Evolutionary conservation across 2,113 vertebrate genomes (phyloP), one percentile per base, ranked within the genome.

Genomic region (Lipophrys pholis): DNA sequence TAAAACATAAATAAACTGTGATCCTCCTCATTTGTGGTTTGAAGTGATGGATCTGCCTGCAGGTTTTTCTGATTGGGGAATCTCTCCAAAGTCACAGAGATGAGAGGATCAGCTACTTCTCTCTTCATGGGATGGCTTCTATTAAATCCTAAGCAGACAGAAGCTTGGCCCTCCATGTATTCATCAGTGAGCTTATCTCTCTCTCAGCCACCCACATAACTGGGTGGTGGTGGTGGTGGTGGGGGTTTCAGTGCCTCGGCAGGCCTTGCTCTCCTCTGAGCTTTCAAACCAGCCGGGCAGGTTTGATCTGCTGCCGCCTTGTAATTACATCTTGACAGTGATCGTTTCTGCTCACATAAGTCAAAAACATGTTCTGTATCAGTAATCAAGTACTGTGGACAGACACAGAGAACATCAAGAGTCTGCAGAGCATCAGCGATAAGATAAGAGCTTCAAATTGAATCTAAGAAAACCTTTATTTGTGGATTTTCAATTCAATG

Each of bases 281-380:
- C 71, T 38, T 55, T 30, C 11, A 0, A 3, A 72, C 68, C 71
- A 71, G 45, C 30, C 38, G 1, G 42, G 42, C 63, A 52, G 64
- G 69, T 72, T 38, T 30, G 52, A 65, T 10, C 52, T 6, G 16
- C 39, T 69, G 12, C 65, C 67, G 72, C 66, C 67, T 58, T 84
- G 69, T 87, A 80, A 84, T 86, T 81, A 84, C 30, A 59, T 35
- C 8, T 57, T 10, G 11, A 2, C 61, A 17, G 59, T 7, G 59
- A 79, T 85, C 60, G 35, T 40, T 42, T 48, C 42, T 49, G 43
- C 21, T 69, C 40, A 58, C 49, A 65, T 38, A 56, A 76, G 80
- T 84, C 60, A 80, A 38, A n/a, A 80, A 82, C 35, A 48, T 62
- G 63, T 57, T 70, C 51, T 54, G 6, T 52, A 17, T 72, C 65